phyloP scores from a whole-genome alignment of 2,888 invertebrate genomes.

The Drosophila trichaetosa region DNA sequence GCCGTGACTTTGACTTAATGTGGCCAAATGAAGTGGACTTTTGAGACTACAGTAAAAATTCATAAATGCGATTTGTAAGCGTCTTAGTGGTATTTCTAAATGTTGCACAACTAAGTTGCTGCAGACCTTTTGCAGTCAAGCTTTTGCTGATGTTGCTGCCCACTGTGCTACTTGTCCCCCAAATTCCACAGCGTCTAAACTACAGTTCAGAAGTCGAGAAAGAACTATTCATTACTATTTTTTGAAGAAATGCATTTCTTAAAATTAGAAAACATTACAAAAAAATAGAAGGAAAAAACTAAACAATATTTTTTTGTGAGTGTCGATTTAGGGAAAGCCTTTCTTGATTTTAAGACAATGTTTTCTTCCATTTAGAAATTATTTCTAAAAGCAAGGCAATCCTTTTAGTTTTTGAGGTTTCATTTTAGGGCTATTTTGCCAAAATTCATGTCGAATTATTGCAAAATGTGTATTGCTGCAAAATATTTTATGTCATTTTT shows the following conservation, averaged over 20 bases:
- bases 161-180: neutral
- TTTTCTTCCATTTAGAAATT: neutral
- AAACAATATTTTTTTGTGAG: too few relatives aligned
- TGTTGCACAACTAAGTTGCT: neutral
- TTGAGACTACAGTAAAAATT: slow-evolving; percentile 1
- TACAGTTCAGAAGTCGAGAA: neutral
- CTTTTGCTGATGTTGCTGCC: neutral
- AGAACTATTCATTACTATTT: neutral
- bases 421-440: neutral
- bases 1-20: slow-evolving; percentile 18
- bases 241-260: neutral
- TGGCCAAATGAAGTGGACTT: neutral
- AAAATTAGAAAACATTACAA: neutral
- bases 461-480: neutral
- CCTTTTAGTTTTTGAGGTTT: neutral
- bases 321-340: neutral
- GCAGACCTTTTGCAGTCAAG: slow-evolving; percentile 17
- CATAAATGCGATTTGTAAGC: slow-evolving; percentile 2
- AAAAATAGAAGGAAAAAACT: too few relatives aligned
- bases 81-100: slow-evolving; percentile 2
- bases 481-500: neutral
- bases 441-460: neutral
- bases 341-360: neutral
- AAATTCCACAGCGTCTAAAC: neutral
- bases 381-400: neutral